phyloP scores from a whole-genome alignment of 2,888 invertebrate genomes.

The Apocheima hispidaria region DNA sequence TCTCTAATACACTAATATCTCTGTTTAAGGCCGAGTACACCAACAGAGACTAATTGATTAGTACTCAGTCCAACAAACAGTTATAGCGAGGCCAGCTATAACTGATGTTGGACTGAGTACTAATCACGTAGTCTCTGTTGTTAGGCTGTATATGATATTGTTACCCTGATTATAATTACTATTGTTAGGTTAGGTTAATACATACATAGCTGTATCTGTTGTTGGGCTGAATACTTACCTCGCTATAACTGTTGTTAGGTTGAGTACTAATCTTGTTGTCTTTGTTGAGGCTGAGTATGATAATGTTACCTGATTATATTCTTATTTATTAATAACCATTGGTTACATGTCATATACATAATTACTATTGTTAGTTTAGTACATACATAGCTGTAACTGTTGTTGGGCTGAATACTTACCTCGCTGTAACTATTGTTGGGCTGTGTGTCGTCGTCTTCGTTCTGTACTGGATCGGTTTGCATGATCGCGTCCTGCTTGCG shows the following conservation, averaged over 20 bases:
- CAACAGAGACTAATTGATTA: too few species aligned
- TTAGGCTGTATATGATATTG: background rate
- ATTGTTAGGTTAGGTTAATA: background rate
- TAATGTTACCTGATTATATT: too few species aligned
- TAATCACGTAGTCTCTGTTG: background rate
- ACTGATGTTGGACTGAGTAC: background rate
- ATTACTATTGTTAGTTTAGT: background rate
- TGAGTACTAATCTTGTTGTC: slow-evolving; percentile 41
- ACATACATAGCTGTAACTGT: background rate
- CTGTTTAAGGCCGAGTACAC: too few species aligned
- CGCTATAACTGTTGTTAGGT: slow-evolving; percentile 66
- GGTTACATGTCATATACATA: too few species aligned
- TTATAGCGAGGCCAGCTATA: too few species aligned
- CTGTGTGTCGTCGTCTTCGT: slow-evolving; percentile 69
- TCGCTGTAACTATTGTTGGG: slow-evolving; percentile 69
- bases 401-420: slow-evolving; percentile 3
- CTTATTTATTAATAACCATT: too few species aligned
- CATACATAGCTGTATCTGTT: background rate
- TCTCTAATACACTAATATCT: too few species aligned
- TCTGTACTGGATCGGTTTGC: slow-evolving; percentile 77
- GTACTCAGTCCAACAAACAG: too few species aligned
- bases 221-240: slow-evolving; percentile 23
- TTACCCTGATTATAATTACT: too few species aligned
- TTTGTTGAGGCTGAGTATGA: too few species aligned
- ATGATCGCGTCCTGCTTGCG: slow-evolving; percentile 80